Evolutionary conservation across 2,113 vertebrate species (phyloP).

Genomic region (Cottus gobio): DNA sequence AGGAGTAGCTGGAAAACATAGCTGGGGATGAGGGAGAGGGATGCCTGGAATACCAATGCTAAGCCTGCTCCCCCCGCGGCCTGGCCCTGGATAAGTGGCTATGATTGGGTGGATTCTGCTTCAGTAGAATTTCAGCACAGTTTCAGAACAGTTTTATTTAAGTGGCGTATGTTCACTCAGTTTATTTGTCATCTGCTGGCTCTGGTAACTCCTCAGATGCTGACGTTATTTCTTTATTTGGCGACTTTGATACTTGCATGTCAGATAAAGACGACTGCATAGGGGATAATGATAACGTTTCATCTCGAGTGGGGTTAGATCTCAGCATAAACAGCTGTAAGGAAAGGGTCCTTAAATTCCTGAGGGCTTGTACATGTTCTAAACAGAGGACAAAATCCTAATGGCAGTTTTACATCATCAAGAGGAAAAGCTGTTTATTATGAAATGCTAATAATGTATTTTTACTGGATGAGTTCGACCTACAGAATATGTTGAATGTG

Average conservation of each 20-base stretch:
- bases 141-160: not conserved
- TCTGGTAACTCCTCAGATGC: not conserved
- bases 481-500: not conserved
- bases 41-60: not conserved
- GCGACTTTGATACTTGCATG: not conserved
- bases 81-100: not conserved
- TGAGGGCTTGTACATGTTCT: not conserved
- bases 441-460: not conserved
- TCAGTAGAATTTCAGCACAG: not conserved
- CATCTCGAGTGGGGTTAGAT: not conserved
- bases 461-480: too few relatives aligned
- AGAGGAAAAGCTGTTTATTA: not conserved
- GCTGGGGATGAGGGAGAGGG: not conserved
- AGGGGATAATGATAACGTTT: not conserved
- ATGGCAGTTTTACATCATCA: not conserved
- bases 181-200: not conserved
- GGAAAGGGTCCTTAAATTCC: not conserved
- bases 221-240: not conserved
- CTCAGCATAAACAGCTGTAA: not conserved
- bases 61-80: not conserved
- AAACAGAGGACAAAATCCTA: not conserved
- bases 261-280: not conserved
- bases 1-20: not conserved
- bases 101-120: not conserved
- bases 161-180: not conserved